Base-by-base conservation (phyloP, 2,888 invertebrate species). In the Hecatera dysodea region DNA sequence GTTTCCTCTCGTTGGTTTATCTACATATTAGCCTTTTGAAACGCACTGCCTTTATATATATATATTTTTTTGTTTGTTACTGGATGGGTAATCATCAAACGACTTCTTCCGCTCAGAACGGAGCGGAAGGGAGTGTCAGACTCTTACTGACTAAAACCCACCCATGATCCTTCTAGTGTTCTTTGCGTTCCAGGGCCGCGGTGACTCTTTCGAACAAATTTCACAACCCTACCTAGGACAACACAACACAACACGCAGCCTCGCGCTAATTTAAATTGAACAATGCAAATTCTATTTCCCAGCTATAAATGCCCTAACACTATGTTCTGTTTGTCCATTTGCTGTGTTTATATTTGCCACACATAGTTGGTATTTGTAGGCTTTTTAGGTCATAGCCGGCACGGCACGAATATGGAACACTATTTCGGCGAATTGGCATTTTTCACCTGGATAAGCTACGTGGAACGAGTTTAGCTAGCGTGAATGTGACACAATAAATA, bases 361-460 rank as follows among this genome's bases (percentile, higher is more conserved):
- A 81, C 78, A 80, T 62, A 67, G 77, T 75, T 78, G 19, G 73
- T 61, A 70, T 48, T 77, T 75, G 82, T 55, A 71, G 59, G 69
- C 81, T 80, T 83, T 86, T 76, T 86, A 75, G 86, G 85, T 85
- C 86, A 86, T 42, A 55, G 67, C 48, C 56, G 55, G 61, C 72
- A 62, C 70, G 57, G 59, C 46, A 56, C 71, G 72, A 76, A 78
- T 81, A 75, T 85, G 60, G 81, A 77, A 80, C 83, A 80, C 83
- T 78, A 64, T 86, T 83, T 78, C 78, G 60, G 33, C 27, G 81
- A 72, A 85, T 79, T 74, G 75, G 12, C 64, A 66, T 66, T 79
- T 83, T 76, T 78, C 77, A 77, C 74, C 66, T 79, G 77, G 53
- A 36, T 61, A 56, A 22, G 1, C n/a, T 27, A 33, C 46, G 39